These are phyloP conservation scores for Epizoanthus scotinus DNA, from an alignment of 92 coral and sea anemone genomes.

Conservation along the genomic window DNA sequence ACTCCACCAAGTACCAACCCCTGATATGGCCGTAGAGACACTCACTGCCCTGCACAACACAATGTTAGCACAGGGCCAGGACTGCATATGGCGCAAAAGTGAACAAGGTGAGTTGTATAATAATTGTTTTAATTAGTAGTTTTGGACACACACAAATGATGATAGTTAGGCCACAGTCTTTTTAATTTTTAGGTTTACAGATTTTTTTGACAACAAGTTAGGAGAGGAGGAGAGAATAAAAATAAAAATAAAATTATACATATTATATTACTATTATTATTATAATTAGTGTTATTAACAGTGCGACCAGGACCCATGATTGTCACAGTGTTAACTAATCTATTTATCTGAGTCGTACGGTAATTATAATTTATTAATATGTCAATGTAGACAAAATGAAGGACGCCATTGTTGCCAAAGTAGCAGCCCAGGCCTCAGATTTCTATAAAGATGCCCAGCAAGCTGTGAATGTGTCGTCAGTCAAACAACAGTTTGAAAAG, in stretches of 20 bases:
- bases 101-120: constrained; percentile 85
- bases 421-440: constrained; percentile 95
- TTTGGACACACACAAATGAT: neutral
- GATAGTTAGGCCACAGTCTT: too few relatives aligned
- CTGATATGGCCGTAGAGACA: constrained; percentile 91
- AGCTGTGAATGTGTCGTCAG: constrained; percentile 73
- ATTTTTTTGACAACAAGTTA: too few relatives aligned
- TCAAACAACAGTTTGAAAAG: constrained; percentile 90
- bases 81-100: constrained; percentile 92
- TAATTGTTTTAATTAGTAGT: too few relatives aligned
- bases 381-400: constrained; percentile 90
- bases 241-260: too few relatives aligned
- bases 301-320: too few relatives aligned
- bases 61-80: constrained; percentile 99
- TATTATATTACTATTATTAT: too few relatives aligned
- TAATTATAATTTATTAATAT: neutral
- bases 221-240: too few relatives aligned
- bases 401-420: constrained; percentile 93
- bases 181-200: too few relatives aligned
- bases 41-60: constrained; percentile 73
- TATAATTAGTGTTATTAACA: too few relatives aligned
- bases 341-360: neutral
- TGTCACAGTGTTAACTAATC: too few relatives aligned
- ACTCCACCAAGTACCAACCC: constrained; percentile 92
- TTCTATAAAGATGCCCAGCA: constrained; percentile 83